phyloP scores from a whole-genome alignment of 1,140 invertebrate genomes.

The Dufourea novaeangliae region DNA sequence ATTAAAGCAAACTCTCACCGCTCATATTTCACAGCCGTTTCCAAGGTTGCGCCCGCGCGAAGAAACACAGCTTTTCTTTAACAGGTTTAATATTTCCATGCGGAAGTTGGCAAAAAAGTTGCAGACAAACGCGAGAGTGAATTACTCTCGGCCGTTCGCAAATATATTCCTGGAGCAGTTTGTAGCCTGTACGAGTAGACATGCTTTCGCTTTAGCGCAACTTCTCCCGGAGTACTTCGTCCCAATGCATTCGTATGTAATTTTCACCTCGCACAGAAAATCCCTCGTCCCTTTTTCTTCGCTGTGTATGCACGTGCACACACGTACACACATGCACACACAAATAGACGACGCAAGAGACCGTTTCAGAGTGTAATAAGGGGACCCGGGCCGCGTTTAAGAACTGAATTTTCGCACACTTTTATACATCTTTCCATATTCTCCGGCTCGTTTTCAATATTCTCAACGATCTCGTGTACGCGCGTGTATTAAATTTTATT shows the following conservation, averaged over 20 bases:
- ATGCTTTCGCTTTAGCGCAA: conserved; percentile 53
- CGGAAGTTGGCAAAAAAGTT: conserved; percentile 41
- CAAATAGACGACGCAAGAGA: too few relatives aligned
- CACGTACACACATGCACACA: neutral
- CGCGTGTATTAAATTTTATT: conserved; percentile 5
- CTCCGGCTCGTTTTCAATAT: conserved; percentile 34
- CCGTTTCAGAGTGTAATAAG: conserved; percentile 58
- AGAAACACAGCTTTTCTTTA: conserved; percentile 1
- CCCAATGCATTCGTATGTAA: conserved; percentile 63
- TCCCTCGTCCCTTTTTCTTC: conserved; percentile 54
- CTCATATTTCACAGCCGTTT: neutral
- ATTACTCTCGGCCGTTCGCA: conserved; percentile 54
- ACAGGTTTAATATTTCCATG: conserved; percentile 25
- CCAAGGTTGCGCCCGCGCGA: neutral
- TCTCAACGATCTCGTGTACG: neutral
- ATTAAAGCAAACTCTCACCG: neutral
- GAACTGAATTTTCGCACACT: conserved; percentile 45
- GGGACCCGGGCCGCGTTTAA: conserved; percentile 27
- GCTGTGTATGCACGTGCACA: neutral
- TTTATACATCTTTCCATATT: conserved; percentile 11
- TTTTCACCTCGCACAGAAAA: conserved; percentile 57
- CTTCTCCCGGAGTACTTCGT: conserved; percentile 36
- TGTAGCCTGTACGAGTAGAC: conserved; percentile 46
- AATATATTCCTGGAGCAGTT: conserved; percentile 56
- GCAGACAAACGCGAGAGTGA: conserved; percentile 52